Percentiles rank a stretch among this genome's conserved stretches.
Evolutionary conservation across 2,113 vertebrate genomes (phyloP).

Genomic region (Ictalurus furcatus): DNA sequence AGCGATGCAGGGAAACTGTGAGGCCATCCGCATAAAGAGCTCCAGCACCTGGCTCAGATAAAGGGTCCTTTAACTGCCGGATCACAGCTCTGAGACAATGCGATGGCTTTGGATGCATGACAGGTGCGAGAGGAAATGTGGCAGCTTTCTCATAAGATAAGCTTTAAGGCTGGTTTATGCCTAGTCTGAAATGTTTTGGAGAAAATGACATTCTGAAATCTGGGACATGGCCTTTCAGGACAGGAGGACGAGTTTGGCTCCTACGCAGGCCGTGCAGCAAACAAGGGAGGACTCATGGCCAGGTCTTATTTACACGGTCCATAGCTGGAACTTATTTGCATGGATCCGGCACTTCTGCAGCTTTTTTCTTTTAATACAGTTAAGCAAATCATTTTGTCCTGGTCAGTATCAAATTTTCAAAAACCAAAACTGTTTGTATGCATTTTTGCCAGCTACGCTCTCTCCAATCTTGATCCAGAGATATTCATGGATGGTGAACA

Average conservation of each 20-base stretch:
- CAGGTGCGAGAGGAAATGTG: background rate
- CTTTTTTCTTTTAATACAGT: background rate
- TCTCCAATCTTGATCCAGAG: no score
- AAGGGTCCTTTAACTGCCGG: slow-evolving; percentile 1
- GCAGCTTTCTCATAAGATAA: background rate
- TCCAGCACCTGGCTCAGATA: slow-evolving; percentile 28
- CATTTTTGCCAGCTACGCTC: no score
- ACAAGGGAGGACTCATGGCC: background rate
- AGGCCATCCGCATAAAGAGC: slow-evolving; percentile 4
- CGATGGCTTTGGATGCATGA: background rate
- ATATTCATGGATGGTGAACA: no score
- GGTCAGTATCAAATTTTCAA: no score
- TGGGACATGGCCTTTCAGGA: background rate
- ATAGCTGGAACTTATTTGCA: background rate
- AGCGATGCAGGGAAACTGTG: background rate
- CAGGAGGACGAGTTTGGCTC: background rate
- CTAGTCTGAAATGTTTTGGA: background rate
- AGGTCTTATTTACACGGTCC: background rate
- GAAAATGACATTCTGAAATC: background rate
- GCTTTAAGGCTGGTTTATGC: background rate
- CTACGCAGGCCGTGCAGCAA: background rate
- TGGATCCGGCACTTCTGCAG: background rate
- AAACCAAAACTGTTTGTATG: no score
- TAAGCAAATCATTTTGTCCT: background rate
- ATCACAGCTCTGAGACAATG: slow-evolving; percentile 9